Base-by-base conservation (phyloP, 1,140 invertebrate species). In the Zaprionus lachaisei region DNA sequence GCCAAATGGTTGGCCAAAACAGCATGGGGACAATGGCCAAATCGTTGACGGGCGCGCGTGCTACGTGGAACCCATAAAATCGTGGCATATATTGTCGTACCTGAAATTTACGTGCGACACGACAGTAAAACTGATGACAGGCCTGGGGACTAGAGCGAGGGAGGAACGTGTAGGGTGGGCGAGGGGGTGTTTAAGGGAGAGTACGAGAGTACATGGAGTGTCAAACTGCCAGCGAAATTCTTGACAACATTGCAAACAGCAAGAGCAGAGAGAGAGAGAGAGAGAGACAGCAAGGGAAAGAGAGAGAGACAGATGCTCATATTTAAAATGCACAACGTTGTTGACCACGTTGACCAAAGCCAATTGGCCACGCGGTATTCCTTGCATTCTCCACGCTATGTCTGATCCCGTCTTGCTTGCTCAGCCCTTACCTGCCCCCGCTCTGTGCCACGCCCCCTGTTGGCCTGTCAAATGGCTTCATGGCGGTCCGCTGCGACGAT, bases 1-100 rank as follows among this genome's bases (percentile, higher is more conserved):
- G 4, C 17, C 47, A 14, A 51, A 22, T 24, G 47, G 15, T 24
- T 47, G 37, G 15, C 31, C 12, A 22, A 22, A 5, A 20, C 47
- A n/a, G 47, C 12, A 31, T n/a, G 56, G 57, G 68, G 55, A 75
- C 67, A 64, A 64, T 58, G 72, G 3, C 24, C 54, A 57, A 63
- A 70, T 51, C 57, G 31, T 6, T 62, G 81, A 82, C 61, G 76
- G 64, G 57, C 63, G 81, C 77, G 74, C 78, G 81, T 84, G 81
- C 75, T 80, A 83, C 82, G 81, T 83, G 77, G 78, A 58, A 73
- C 57, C 73, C 72, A 84, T 84, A 80, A 84, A 84, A 84, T 84
- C 82, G 82, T 84, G 82, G 81, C 82, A 83, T 84, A 83, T 71
- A 82, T 83, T 70, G 76, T 55, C 70, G 70, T 76, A 77, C 66